Conservation (phyloP, 2,888 invertebrate species). For the Lymantria dispar region DNA sequence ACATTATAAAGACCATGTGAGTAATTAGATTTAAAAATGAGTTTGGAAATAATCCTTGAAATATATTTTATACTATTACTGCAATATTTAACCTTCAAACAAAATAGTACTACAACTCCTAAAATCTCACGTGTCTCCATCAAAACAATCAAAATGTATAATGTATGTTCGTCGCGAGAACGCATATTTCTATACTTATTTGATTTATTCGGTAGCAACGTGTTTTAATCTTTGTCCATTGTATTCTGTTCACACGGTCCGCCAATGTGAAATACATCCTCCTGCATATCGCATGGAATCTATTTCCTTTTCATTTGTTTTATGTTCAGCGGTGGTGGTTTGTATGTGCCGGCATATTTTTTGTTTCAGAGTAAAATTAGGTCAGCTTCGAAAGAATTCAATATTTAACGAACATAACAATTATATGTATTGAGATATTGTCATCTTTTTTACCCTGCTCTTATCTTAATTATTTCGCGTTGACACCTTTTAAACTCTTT, state of each 20-base stretch:
- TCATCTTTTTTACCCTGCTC: too few species aligned
- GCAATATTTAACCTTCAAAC: not conserved
- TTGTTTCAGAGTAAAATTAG: slow-evolving; percentile 7
- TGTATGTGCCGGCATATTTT: slow-evolving; percentile 3
- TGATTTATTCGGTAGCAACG: slow-evolving; percentile 22
- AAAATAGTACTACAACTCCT: not conserved
- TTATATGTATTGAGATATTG: not conserved
- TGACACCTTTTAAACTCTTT: too few species aligned
- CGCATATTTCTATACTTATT: slow-evolving; percentile 22
- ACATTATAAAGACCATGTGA: too few species aligned
- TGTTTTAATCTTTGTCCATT: slow-evolving; percentile 33
- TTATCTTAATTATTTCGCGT: too few species aligned
- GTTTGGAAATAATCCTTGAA: too few species aligned
- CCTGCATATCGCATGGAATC: slow-evolving; percentile 38
- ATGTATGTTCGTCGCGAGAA: not conserved
- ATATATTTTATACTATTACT: not conserved
- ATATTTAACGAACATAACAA: not conserved
- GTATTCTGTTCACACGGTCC: slow-evolving; percentile 42
- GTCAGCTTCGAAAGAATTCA: not conserved
- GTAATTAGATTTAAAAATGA: too few species aligned
- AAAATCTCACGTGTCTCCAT: not conserved
- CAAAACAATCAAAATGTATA: not conserved
- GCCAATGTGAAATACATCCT: slow-evolving; percentile 38
- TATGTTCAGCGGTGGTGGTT: slow-evolving; percentile 7
- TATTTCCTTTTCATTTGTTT: slow-evolving; percentile 44